Evolutionary conservation across 2,888 invertebrate species (phyloP), one percentile per base, ranked within the genome.

Genomic region (Rutpela maculata): DNA sequence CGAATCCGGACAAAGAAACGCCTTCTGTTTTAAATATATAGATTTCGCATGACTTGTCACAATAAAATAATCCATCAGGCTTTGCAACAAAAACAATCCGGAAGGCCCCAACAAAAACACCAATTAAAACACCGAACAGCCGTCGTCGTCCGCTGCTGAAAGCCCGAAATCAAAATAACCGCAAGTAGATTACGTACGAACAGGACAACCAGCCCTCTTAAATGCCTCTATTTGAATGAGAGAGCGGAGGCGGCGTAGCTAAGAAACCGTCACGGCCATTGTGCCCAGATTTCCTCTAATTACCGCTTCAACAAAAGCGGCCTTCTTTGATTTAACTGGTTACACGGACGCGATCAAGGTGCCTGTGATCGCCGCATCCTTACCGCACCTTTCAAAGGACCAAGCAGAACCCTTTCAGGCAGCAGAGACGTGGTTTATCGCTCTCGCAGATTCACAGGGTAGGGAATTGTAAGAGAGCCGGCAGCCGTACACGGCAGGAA

Each of bases 231-330:
- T n/a, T 50, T 78, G 73, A 80, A 78, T 74, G 60, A 67, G 60
- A 67, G 57, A 70, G 70, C 72, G 75, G 22, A 75, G 78, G 80
- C 77, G 79, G 78, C 78, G 81, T 79, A 81, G 70, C 81, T 78
- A 78, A 80, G 81, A 80, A 79, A 80, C 78, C 80, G 77, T 74
- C 79, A 74, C 77, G 77, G 67, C 72, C 75, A 78, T 80, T 82
- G 81, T 80, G 78, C 80, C 73, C 78, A 81, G 82, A 84, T 84
- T 84, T 84, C 83, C 82, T 82, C 84, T 84, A 84, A 84, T 84
- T 84, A 83, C 81, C 82, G 81, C 81, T 77, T 65, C 74, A 77
- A 82, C 81, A 84, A 81, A 83, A 80, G 83, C 79, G 83, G 81
- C 76, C 81, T 76, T 80, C 79, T 82, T 84, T 83, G 83, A 81